Base-by-base conservation (phyloP, 2,113 vertebrate genomes). In the Gambusia affinis region DNA sequence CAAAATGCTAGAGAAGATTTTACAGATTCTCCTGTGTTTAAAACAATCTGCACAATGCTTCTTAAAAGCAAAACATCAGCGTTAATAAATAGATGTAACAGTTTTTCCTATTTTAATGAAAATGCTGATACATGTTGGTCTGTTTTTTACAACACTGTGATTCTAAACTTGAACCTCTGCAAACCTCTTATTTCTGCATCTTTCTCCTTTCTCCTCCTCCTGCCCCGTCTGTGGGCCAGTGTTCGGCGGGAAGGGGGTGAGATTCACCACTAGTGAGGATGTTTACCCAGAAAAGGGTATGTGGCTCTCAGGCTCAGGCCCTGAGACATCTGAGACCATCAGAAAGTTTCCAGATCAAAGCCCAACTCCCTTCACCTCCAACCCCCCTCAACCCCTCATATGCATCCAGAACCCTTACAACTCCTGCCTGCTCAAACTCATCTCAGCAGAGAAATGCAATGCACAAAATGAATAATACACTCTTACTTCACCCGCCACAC, bases 231-330 rank as follows among this genome's bases (percentile, higher is more conserved):
- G 84, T 91, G 92, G 93, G 94, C 93, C 95, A 99, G 97, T 99
- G 89, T 98, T 99, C 95, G 95, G 95, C 96, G 98, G 97, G 93
- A 98, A 97, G 95, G 98, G 98, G 91, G 95, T 98, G 96, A 97
- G 98, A 94, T 99, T 97, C 96, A 98, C 97, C 93, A 96, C 96
- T 97, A 98, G 96, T 95, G 98, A 99, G 96, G 97, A 99, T 94
- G 96, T 96, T 95, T 99, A 96, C 97, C 98, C 98, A 92, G 97
- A 99, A 80, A 99, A 98, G 98, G 98, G 98, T 99, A 99, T 82
- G 97, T 99, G 92, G 61, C 87, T 82, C 75, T 84, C 72, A 80
- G 91, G 89, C 79, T 83, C 69, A 85, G 77, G 67, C 60, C 78
- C 89, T 91, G 88, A 91, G 82, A 87, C 76, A 71, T 67, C 60